Evolutionary conservation across 2,888 invertebrate species (phyloP).

Genomic region (Drosophila lacicola): DNA sequence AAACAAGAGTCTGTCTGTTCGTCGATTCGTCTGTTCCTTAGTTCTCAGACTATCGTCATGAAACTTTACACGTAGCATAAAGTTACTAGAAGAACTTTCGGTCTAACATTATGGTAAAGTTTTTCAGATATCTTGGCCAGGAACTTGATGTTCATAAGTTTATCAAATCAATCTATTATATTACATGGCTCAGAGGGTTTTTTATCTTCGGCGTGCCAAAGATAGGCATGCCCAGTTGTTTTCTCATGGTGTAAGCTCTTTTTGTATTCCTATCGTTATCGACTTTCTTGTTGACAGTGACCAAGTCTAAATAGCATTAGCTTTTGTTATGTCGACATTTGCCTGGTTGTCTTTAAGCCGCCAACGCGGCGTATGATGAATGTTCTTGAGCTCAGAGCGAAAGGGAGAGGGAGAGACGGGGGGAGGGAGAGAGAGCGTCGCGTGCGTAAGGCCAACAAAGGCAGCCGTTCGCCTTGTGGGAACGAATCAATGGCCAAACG

Average conservation of each 20-base stretch:
- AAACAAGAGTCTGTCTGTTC: too few species aligned
- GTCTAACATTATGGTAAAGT: too few species aligned
- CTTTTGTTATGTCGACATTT: constrained; percentile 6
- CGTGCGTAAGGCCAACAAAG: background rate
- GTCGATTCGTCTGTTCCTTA: too few species aligned
- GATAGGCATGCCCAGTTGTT: background rate
- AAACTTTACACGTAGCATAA: too few species aligned
- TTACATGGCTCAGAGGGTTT: too few species aligned
- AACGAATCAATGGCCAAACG: constrained; percentile 21
- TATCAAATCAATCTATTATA: too few species aligned
- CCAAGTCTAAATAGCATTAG: background rate
- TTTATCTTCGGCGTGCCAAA: too few species aligned
- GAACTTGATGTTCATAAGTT: too few species aligned
- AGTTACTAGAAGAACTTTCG: too few species aligned
- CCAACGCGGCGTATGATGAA: constrained; percentile 19
- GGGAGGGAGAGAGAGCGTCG: background rate
- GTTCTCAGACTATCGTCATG: too few species aligned
- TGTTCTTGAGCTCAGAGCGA: constrained; percentile 8
- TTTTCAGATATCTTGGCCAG: too few species aligned
- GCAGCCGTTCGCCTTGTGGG: background rate
- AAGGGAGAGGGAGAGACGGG: too few species aligned
- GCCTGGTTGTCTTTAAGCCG: constrained; percentile 1
- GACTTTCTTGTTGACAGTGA: constrained; percentile 8
- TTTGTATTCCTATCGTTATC: constrained; percentile 14
- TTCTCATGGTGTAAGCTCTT: constrained; percentile 1